Percentiles rank a stretch among this genome's conserved stretches.
Evolutionary conservation across 2,113 vertebrate species (phyloP).

Genomic region (Cheilinus undulatus): DNA sequence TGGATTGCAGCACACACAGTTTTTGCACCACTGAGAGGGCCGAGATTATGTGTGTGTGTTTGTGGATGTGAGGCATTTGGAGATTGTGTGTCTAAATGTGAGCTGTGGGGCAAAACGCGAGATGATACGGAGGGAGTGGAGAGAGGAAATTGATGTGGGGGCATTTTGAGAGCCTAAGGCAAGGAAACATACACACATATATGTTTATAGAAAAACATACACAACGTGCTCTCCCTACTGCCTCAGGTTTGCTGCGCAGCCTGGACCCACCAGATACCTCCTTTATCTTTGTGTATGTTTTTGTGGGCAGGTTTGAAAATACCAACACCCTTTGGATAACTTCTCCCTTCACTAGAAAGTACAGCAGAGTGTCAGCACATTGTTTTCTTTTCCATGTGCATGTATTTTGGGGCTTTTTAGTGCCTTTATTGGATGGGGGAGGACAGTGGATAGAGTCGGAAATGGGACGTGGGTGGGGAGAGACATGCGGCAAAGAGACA

Average conservation of each 20-base stretch:
- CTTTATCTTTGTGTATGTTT: conserved; percentile 48
- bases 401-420: too few species aligned
- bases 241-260: conserved; percentile 52
- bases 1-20: conserved; percentile 74
- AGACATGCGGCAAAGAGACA: too few species aligned
- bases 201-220: conserved; percentile 5
- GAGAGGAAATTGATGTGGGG: conserved; percentile 73
- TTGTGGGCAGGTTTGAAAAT: conserved; percentile 26
- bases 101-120: conserved; percentile 71
- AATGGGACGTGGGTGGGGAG: too few species aligned
- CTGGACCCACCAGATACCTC: conserved; percentile 46
- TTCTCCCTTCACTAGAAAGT: conserved; percentile 29
- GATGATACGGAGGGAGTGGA: conserved; percentile 70
- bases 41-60: conserved; percentile 51
- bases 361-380: conserved; percentile 22
- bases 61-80: conserved; percentile 32
- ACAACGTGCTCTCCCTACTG: conserved; percentile 33
- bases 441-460: too few species aligned
- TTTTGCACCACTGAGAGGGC: conserved; percentile 64
- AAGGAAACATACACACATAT: conserved; percentile 25
- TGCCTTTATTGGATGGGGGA: too few species aligned
- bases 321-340: conserved; percentile 23
- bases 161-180: conserved; percentile 53
- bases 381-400: too few species aligned
- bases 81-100: conserved; percentile 60